A percentile compares a stretch with the other conserved stretches of the same genome.
Evolutionary conservation across 2,797 vertebrate species (phyloP).

Genomic region (Anabas testudineus): DNA sequence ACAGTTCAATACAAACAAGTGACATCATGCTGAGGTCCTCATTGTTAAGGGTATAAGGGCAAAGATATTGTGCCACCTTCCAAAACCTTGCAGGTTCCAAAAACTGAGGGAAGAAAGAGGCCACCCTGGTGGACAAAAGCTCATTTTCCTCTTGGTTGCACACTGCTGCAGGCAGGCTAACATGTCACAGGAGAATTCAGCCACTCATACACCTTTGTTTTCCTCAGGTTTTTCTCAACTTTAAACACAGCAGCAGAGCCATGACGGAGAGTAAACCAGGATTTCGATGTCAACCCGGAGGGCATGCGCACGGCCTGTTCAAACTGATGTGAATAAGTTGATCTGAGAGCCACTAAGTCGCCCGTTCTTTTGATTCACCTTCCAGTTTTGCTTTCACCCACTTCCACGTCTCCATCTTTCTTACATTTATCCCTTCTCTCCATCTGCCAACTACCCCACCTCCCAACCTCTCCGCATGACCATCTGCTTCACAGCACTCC

Average conservation of each 20-base stretch:
- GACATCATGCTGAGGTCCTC: conserved; percentile 51
- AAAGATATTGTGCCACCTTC: conserved; percentile 65
- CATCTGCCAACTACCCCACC: conserved; percentile 29
- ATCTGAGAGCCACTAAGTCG: conserved; percentile 52
- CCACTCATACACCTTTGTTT: conserved; percentile 81
- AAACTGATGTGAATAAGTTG: conserved; percentile 47
- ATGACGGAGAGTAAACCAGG: conserved; percentile 54
- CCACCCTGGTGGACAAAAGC: conserved; percentile 82
- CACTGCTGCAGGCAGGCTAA: conserved; percentile 80
- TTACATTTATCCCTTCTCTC: conserved; percentile 31
- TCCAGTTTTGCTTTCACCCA: conserved; percentile 55
- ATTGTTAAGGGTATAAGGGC: conserved; percentile 65
- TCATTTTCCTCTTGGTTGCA: conserved; percentile 85
- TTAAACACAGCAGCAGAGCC: conserved; percentile 71
- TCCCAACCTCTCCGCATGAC: conserved; percentile 58
- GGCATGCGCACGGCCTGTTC: conserved; percentile 58
- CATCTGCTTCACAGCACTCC: conserved; percentile 61
- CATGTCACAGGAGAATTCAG: conserved; percentile 80
- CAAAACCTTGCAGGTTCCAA: conserved; percentile 71
- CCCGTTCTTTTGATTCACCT: conserved; percentile 40
- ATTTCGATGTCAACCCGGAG: conserved; percentile 67
- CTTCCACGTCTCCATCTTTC: conserved; percentile 44
- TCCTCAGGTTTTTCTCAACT: conserved; percentile 79
- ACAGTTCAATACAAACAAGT: conserved; percentile 40
- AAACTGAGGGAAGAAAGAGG: conserved; percentile 62